Base-by-base conservation (phyloP, 2,888 invertebrate species). In the Hypsopygia costalis region DNA sequence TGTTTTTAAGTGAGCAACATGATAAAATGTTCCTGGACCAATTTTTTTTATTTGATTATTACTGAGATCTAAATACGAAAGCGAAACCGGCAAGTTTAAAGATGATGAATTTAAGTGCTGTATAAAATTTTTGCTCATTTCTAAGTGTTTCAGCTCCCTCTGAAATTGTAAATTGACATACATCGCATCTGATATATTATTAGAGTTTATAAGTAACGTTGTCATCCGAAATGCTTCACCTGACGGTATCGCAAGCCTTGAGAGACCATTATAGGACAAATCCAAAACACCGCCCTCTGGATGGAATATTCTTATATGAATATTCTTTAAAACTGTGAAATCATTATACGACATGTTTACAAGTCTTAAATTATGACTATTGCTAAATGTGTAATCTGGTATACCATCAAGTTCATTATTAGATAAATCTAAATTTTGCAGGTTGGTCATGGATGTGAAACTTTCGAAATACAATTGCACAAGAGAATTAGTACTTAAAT, bases 341-440 rank as follows among this genome's bases (percentile, higher is more conserved):
- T 62, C 54, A 43, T 88, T 87, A 29, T 55, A 51, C 3, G 82
- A 75, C 58, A 87, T 68, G 44, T 87, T 86, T 0, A 87, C 58
- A 37, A 62, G 51, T 49, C 69, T 78, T 33, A 87, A 58, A 44
- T 73, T 64, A 32, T 65, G 51, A 42, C 67, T 80, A 21, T 69
- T 67, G 1, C 48, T 52, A 36, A 87, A 72, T 1, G 73, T 62
- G 41, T 69, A 52, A 36, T 70, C 70, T 0, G 83, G 76, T n/a
- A 83, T 71, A 16, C 58, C 55, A 6, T 75, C 61, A 11, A 88
- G 54, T 6, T 34, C 41, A 43, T 88, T 88, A 40, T 68, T 40
- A 1, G 87, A 87, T 28, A 88, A 58, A 55, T 88, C 87, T n/a
- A 88, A 60, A 42, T 78, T 81, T 40, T 81, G 73, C 21, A 88